These are phyloP conservation scores for Dysidea cf. avara DNA, from an alignment of 37 sponge, comb jelly and placozoan genomes.

Conservation along the genomic window DNA sequence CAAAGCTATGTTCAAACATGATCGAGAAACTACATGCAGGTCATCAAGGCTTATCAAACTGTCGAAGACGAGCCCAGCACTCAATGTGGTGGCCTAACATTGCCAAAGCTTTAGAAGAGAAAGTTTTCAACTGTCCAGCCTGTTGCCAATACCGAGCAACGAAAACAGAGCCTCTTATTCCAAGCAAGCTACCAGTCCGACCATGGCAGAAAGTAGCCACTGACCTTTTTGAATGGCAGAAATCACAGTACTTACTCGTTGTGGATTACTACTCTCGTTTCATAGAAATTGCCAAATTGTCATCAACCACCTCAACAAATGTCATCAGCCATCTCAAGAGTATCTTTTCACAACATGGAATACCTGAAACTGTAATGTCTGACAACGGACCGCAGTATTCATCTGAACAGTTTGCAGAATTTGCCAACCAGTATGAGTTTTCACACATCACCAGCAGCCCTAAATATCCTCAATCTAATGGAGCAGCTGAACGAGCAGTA, in stretches of 20 bases:
- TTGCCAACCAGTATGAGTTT: not conserved
- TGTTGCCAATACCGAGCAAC: not conserved
- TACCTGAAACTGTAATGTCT: not conserved
- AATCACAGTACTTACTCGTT: not conserved
- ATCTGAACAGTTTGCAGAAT: not conserved
- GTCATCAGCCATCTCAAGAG: not conserved
- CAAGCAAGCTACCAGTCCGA: not conserved
- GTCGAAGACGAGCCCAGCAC: no score
- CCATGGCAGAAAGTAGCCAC: constrained; percentile 2
- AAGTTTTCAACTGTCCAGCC: not conserved
- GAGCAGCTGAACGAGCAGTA: not conserved
- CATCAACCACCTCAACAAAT: not conserved
- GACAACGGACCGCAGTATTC: constrained; percentile 13
- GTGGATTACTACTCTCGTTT: constrained; percentile 7
- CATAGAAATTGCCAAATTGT: no score
- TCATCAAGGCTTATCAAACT: no score
- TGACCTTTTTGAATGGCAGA: not conserved
- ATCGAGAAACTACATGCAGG: no score
- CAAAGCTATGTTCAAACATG: no score
- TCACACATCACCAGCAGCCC: constrained; percentile 2
- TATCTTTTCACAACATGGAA: constrained; percentile 8
- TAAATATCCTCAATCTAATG: constrained; percentile 4
- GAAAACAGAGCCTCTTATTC: not conserved
- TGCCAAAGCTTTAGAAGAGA: not conserved
- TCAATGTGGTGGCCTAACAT: constrained; percentile 3